Conservation (phyloP, 2,113 vertebrate genomes). For the Actenoides lindsayi region DNA sequence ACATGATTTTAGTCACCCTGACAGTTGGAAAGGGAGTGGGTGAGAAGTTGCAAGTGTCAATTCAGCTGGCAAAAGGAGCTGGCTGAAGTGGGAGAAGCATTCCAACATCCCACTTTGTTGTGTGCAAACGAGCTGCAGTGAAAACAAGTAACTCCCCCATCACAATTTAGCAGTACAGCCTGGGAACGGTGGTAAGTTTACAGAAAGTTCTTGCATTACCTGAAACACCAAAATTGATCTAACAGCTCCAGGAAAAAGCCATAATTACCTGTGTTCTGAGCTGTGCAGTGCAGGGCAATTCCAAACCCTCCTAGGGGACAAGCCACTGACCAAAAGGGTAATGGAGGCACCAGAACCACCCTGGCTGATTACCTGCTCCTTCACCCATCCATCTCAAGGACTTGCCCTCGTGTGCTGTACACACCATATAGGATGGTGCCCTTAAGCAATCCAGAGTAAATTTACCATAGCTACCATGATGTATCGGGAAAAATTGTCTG, state of each 20-base stretch:
- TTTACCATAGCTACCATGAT: constrained; percentile 69
- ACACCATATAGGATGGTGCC: constrained; percentile 57
- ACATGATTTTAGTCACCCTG: constrained; percentile 26
- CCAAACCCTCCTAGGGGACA: neutral
- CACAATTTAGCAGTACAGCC: neutral
- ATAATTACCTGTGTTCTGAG: neutral
- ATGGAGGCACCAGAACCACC: neutral
- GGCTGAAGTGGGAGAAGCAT: neutral
- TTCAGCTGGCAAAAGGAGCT: neutral
- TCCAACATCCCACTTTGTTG: neutral
- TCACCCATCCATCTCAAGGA: constrained; percentile 30
- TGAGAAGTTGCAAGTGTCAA: neutral
- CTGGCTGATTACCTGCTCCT: constrained; percentile 22
- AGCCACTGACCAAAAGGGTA: constrained; percentile 9
- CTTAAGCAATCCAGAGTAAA: constrained; percentile 74
- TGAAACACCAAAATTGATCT: neutral
- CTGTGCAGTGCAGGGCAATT: neutral
- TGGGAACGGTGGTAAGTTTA: neutral
- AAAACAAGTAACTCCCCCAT: neutral
- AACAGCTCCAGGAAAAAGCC: neutral
- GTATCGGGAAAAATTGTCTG: constrained; percentile 70
- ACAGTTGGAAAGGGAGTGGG: constrained; percentile 18
- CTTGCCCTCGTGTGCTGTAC: neutral
- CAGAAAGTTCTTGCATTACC: neutral
- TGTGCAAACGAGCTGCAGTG: neutral